phyloP scores from a whole-genome alignment of 2,888 invertebrate genomes.

The Pachliopta kotzebuea region DNA sequence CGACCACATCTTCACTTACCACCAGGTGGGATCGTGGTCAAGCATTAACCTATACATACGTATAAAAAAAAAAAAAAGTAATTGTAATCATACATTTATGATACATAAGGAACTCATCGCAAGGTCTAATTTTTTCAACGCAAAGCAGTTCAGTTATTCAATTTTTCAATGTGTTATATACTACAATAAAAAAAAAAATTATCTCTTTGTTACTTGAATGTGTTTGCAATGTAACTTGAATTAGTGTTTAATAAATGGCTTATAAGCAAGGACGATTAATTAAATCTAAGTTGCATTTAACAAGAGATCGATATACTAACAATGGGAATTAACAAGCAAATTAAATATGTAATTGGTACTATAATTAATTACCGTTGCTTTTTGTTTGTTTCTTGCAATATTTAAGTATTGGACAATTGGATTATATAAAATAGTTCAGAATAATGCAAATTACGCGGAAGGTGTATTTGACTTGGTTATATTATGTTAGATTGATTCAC shows the following conservation, averaged over 20 bases:
- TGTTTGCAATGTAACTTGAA: neutral
- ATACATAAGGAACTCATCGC: neutral
- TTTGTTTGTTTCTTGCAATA: conserved; percentile 8
- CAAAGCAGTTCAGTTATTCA: neutral
- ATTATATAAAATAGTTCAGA: conserved; percentile 25
- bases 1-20: no score
- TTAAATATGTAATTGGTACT: conserved; percentile 9
- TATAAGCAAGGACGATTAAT: neutral
- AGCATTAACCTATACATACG: no score
- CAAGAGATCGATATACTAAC: conserved; percentile 17
- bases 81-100: neutral
- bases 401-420: conserved; percentile 9
- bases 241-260: neutral
- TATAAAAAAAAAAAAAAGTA: no score
- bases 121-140: neutral
- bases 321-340: conserved; percentile 9
- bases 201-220: neutral
- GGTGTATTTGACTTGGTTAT: conserved; percentile 15
- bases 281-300: conserved; percentile 1
- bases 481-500: conserved; percentile 11
- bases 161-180: neutral
- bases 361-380: conserved; percentile 7
- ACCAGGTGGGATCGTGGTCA: no score
- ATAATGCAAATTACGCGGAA: conserved; percentile 27
- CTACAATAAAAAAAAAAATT: neutral